These are phyloP conservation scores for Pipistrellus pygmaeus DNA, from an alignment of 2,797 vertebrate species.

Conservation along the genomic window DNA sequence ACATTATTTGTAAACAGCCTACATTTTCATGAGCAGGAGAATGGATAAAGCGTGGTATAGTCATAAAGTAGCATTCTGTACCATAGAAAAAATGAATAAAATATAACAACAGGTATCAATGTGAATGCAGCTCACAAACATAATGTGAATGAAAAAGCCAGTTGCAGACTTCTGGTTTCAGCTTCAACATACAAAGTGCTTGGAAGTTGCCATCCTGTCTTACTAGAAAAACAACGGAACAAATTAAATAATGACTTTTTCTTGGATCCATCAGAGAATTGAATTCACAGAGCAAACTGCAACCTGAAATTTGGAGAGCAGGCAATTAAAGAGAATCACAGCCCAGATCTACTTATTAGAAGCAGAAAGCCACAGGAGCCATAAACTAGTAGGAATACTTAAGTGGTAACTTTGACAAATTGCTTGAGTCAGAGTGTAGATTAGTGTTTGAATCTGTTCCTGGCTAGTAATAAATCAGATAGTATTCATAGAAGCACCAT, in stretches of 20 bases:
- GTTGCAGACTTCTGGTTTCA: constrained; percentile 39
- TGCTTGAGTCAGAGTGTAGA: neutral
- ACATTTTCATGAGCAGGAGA: constrained; percentile 1
- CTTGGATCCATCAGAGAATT: constrained; percentile 30
- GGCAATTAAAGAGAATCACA: constrained; percentile 28
- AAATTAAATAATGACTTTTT: constrained; percentile 37
- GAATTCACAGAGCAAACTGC: constrained; percentile 7
- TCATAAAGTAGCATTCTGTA: constrained; percentile 38
- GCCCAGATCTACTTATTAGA: neutral
- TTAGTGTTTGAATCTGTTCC: constrained; percentile 18
- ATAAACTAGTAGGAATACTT: constrained; percentile 35
- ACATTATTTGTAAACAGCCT: neutral
- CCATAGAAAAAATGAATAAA: constrained; percentile 46
- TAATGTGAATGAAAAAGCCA: constrained; percentile 5
- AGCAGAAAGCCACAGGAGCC: neutral
- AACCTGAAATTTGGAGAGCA: neutral
- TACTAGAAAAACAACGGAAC: constrained; percentile 29
- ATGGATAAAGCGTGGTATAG: constrained; percentile 36
- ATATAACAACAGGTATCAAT: neutral
- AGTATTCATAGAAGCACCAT: constrained; percentile 15
- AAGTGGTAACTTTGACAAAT: constrained; percentile 41
- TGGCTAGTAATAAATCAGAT: neutral
- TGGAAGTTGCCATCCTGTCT: neutral
- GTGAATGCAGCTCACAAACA: neutral
- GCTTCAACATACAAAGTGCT: neutral